A percentile compares a stretch with the other conserved stretches of the same genome.
Evolutionary conservation across 2,888 invertebrate species (phyloP).

Genomic region (Temnothorax unifasciatus): DNA sequence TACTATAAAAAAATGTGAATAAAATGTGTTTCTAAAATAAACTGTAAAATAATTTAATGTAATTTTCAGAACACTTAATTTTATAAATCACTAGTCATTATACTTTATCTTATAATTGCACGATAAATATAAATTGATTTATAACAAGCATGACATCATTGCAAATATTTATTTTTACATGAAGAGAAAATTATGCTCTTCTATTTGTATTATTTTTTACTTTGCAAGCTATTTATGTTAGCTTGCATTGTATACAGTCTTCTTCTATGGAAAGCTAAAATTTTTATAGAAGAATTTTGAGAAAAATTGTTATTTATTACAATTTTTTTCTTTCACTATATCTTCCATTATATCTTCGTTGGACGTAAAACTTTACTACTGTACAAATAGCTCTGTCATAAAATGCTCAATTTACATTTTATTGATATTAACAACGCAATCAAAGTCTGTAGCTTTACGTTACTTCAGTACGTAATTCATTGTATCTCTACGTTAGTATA

Average conservation of each 20-base stretch:
- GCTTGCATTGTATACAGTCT: neutral
- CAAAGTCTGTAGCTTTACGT: too few species aligned
- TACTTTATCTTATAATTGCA: neutral
- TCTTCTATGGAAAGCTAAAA: neutral
- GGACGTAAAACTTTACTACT: neutral
- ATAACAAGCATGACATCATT: neutral
- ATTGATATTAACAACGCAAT: too few species aligned
- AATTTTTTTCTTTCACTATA: neutral
- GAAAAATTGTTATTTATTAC: neutral
- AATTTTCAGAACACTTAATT: neutral
- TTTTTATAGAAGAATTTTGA: neutral
- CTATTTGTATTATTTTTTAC: neutral
- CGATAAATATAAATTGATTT: neutral
- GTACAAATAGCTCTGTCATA: neutral
- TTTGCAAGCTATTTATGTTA: neutral
- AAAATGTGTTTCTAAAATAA: neutral
- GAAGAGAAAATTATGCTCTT: neutral
- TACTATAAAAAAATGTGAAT: neutral
- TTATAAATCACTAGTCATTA: neutral
- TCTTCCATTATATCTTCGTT: neutral
- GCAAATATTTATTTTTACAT: neutral
- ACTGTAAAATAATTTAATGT: neutral
- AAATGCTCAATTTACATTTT: too few species aligned
- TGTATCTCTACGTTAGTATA: too few species aligned
- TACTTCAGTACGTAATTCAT: too few species aligned